Base-by-base conservation (phyloP, 2,113 vertebrate genomes). In the Zootoca vivipara region DNA sequence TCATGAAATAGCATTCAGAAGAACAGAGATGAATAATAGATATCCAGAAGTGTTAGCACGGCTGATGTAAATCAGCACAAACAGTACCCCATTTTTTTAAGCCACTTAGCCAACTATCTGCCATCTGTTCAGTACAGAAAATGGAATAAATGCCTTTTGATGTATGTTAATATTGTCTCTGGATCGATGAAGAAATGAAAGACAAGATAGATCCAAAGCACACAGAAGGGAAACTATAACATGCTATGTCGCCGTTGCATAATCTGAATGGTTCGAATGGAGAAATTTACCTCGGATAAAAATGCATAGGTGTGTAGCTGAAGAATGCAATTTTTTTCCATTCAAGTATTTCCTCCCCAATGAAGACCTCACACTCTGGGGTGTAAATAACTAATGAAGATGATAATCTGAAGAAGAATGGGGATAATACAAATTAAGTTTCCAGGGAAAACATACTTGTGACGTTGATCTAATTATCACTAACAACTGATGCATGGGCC, bases 121-220 rank as follows among this genome's bases (percentile, higher is more conserved):
- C 93, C 93, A 94, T 93, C 93, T 95, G 93, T 88, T 94, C 90
- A 82, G 16, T 72, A 87, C 4, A 89, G 78, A 89, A 75, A 2
- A 0, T 85, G 72, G 85, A 93, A 93, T 86, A 93, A 91, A 90
- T 92, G 33, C 22, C 28, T 91, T 92, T 89, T 94, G 83, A 94
- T 94, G 85, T 90, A 42, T 88, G 16, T 86, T 95, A 92, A 88
- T 87, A 87, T 75, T 42, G 35, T 84, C 10, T 8, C 10, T 87
- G 42, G 35, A 91, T 89, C 46, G 82, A 28, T 22, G 78, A 28
- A 87, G 90, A 78, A 2, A 3, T 7, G 4, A 5, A 10, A 56
- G 30, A 58, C n/a, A 80, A 22, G 13, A 30, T 46, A 52, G 65
- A 74, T 79, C 40, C 35, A 80, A 80, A 80, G 73, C 80, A 78